A percentile compares a stretch with the other conserved stretches of the same genome.
These are phyloP conservation scores for Aphis craccivora DNA, from an alignment of 1,140 invertebrate species.

Conservation along the genomic window DNA sequence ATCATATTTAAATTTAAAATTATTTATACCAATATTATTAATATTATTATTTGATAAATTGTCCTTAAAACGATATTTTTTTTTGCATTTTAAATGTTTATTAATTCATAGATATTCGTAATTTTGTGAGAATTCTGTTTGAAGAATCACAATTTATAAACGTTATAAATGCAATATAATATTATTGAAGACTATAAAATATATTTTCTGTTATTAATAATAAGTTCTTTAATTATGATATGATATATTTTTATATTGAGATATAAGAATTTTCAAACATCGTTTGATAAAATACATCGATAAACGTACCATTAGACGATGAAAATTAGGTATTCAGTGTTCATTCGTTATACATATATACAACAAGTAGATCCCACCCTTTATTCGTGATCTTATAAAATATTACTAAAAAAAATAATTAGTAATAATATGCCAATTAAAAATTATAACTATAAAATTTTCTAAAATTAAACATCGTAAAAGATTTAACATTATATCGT, in stretches of 20 bases:
- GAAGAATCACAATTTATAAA: not conserved
- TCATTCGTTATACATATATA: not conserved
- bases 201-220: not conserved
- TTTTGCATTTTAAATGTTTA: not conserved
- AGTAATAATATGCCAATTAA: not conserved
- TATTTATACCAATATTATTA: too few species aligned
- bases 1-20: too few species aligned
- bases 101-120: not conserved
- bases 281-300: not conserved
- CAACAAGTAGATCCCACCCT: not conserved
- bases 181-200: not conserved
- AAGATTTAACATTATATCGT: not conserved
- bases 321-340: not conserved
- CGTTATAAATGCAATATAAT: not conserved
- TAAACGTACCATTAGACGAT: not conserved
- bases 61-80: not conserved
- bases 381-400: not conserved
- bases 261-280: not conserved
- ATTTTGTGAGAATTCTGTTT: not conserved
- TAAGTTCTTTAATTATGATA: too few species aligned
- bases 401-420: not conserved
- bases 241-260: not conserved
- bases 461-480: not conserved
- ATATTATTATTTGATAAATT: not conserved
- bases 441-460: not conserved